Percentiles rank a stretch among this genome's conserved stretches.
phyloP scores from a whole-genome alignment of 2,113 vertebrate genomes.

The Tichodroma muraria region DNA sequence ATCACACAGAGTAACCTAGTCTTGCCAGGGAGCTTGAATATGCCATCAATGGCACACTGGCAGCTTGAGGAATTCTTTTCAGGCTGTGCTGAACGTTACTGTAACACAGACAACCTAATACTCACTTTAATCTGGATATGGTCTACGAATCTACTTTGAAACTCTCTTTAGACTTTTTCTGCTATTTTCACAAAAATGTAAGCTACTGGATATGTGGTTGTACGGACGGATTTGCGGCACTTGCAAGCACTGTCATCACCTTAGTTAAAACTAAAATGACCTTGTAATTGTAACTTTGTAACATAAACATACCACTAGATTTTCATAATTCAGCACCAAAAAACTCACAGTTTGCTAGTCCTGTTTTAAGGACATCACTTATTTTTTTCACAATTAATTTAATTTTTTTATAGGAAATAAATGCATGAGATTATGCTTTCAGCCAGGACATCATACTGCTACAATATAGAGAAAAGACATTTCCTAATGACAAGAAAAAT shows the following conservation, averaged over 20 bases:
- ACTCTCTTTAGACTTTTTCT: neutral
- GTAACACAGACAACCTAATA: neutral
- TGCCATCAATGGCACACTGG: no score
- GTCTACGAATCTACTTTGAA: neutral
- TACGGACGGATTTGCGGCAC: neutral
- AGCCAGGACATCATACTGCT: neutral
- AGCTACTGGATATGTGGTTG: neutral
- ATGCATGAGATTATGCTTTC: neutral
- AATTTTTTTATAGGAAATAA: neutral
- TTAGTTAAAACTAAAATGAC: neutral
- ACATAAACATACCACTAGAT: neutral
- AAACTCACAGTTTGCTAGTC: neutral
- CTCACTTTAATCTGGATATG: no score
- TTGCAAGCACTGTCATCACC: neutral
- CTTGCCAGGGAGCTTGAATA: neutral
- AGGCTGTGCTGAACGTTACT: neutral
- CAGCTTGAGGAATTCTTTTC: neutral
- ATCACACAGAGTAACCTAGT: neutral
- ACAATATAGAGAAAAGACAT: neutral
- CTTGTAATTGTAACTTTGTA: neutral
- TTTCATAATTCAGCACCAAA: neutral
- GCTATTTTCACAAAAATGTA: neutral
- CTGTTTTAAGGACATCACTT: neutral
- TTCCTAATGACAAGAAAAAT: neutral
- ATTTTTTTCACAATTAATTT: neutral